Percentiles rank a stretch among this genome's conserved stretches.
Evolutionary conservation across 1,140 invertebrate genomes (phyloP).

Genomic region (Brachionus asplanchnoidis): DNA sequence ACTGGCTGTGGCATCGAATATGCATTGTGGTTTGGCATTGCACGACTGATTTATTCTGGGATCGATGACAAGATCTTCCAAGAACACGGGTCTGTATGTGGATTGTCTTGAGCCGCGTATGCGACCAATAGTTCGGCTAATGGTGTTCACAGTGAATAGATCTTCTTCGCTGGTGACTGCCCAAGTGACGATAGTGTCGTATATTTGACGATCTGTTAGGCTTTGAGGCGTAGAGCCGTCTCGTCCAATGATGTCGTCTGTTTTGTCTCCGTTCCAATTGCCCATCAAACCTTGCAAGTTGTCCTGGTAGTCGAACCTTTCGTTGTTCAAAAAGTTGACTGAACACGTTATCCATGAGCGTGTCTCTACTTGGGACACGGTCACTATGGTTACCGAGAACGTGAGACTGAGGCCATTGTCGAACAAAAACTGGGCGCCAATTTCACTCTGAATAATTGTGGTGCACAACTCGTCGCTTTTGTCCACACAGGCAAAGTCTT

Average conservation of each 20-base stretch:
- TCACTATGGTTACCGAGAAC: neutral
- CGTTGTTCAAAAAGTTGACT: neutral
- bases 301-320: neutral
- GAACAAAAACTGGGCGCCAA: neutral
- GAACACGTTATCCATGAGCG: conserved; percentile 7
- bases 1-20: neutral
- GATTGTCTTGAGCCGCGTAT: neutral
- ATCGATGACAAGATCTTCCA: neutral
- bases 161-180: neutral
- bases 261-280: neutral
- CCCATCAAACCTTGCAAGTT: conserved; percentile 15
- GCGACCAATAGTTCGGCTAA: neutral
- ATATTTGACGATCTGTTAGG: neutral
- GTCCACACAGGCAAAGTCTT: conserved; percentile 10
- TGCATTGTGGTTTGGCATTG: neutral
- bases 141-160: neutral
- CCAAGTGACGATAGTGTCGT: neutral
- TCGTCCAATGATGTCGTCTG: neutral
- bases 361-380: neutral
- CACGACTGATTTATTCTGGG: neutral
- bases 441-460: neutral
- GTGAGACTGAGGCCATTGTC: neutral
- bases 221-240: neutral
- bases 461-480: neutral
- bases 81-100: neutral